Conservation (phyloP, 2,888 invertebrate genomes). For the Megalurothrips usitatus region DNA sequence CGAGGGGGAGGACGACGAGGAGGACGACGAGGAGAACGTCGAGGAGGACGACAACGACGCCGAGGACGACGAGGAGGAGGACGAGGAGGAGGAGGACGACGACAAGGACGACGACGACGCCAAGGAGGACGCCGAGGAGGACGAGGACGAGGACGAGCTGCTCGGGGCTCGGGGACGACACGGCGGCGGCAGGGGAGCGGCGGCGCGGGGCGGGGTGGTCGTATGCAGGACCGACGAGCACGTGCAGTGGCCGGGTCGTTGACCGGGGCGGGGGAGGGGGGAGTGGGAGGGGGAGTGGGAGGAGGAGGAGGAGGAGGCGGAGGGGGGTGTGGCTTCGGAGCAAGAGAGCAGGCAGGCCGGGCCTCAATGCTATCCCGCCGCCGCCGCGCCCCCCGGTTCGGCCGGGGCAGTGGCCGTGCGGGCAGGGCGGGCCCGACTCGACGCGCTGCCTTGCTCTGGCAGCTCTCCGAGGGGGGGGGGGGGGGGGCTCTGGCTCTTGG, state of each 20-base stretch:
- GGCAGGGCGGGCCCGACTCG: neutral
- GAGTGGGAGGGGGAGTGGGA: constrained; percentile 31
- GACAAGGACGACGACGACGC: too few relatives aligned
- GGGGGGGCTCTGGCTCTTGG: neutral
- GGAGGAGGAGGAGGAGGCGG: neutral
- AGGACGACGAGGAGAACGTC: too few relatives aligned
- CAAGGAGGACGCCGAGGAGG: too few relatives aligned
- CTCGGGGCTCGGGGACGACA: too few relatives aligned
- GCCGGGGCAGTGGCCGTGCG: neutral
- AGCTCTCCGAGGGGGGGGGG: too few relatives aligned
- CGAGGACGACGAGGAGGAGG: too few relatives aligned
- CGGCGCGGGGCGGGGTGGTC: neutral
- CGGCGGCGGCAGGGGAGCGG: too few relatives aligned
- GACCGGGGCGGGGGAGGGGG: constrained; percentile 34
- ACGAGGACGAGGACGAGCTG: too few relatives aligned
- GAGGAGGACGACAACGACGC: too few relatives aligned
- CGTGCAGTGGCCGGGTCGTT: constrained; percentile 37
- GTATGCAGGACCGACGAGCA: constrained; percentile 35
- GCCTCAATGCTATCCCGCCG: neutral
- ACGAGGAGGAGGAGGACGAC: too few relatives aligned
- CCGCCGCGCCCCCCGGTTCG: neutral
- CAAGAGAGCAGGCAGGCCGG: constrained; percentile 21
- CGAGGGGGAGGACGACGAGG: too few relatives aligned
- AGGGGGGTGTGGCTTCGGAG: constrained; percentile 11
- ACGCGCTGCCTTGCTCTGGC: neutral